Evolutionary conservation across 2,113 vertebrate species (phyloP), one percentile per base, ranked within the genome.

Genomic region (Bos javanicus): DNA sequence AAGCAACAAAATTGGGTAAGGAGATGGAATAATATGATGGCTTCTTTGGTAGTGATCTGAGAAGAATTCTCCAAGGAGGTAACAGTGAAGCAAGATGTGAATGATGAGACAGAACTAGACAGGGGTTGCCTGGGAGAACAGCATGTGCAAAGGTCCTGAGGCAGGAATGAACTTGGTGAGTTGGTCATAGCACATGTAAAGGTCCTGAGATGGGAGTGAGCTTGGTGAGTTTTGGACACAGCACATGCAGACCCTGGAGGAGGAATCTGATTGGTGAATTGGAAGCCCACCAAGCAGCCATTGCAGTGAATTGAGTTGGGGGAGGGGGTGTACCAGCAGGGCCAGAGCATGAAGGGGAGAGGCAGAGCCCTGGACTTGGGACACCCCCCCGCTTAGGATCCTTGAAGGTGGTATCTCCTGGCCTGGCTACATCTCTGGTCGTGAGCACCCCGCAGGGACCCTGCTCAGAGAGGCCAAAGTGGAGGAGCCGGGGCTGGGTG

Each of bases 391-490:
- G 33, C 43, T 39, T 39, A 11, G n/a, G 33, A 33, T 86, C 56
- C 76, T 12, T 21, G 19, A 3, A 25, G 71, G 33, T 26, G 23
- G 8, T 16, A 1, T 52, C 67, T 67, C 21, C 10, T 13, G 33
- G 21, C 30, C 48, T 17, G n/a, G 46, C 36, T n/a, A 25, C 6
- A 1, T 39, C 64, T 78, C 52, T 52, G 56, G 80, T 82, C 33
- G 0, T 19, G 46, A 54, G 64, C 50, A 30, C 39, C 48, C 57
- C 0, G 0, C 0, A 1, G 76, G 33, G 13, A 7, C 36, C 62
- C 67, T 76, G 50, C 39, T 46, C 23, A 26, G 26, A 76, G 74
- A 82, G 36, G 28, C 25, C 52, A 26, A 25, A 7, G 36, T 54
- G 7, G 39, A 82, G 54, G 74, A 71, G 50, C 8, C 7, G 14